These are phyloP conservation scores for Hyposoter didymator DNA, from an alignment of 2,888 invertebrate species.

Conservation along the genomic window DNA sequence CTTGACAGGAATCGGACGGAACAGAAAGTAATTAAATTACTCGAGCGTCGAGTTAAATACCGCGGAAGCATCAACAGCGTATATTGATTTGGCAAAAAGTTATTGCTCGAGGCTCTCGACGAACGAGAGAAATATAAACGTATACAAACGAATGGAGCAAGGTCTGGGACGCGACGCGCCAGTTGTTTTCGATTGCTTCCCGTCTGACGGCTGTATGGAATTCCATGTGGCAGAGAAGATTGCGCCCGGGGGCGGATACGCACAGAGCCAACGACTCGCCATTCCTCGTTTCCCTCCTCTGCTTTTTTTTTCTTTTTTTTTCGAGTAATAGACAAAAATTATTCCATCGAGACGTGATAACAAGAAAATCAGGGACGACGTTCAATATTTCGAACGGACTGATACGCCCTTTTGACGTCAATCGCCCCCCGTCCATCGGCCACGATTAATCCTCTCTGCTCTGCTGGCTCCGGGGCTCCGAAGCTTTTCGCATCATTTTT, in stretches of 20 bases:
- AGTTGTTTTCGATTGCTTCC: slow-evolving; percentile 14
- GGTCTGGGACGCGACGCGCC: slow-evolving; percentile 17
- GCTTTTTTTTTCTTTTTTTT: background rate
- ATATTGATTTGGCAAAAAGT: background rate
- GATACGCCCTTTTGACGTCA: slow-evolving; percentile 5
- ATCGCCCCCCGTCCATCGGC: background rate
- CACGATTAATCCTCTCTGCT: background rate
- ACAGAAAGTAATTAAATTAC: background rate
- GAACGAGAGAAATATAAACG: slow-evolving; percentile 5
- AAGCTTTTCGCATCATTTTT: background rate
- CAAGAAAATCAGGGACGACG: background rate
- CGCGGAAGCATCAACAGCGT: background rate
- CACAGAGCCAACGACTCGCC: background rate
- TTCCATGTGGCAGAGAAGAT: slow-evolving; percentile 35
- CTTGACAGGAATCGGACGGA: background rate
- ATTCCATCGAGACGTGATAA: background rate
- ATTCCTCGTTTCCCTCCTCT: background rate
- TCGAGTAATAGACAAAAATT: background rate
- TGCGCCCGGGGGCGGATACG: slow-evolving; percentile 51
- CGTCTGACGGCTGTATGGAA: slow-evolving; percentile 2
- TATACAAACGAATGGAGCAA: slow-evolving; percentile 4
- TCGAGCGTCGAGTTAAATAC: background rate
- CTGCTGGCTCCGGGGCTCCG: background rate
- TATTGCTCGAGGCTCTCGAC: background rate
- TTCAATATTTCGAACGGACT: background rate